Evolutionary conservation across 2,797 vertebrate genomes (phyloP).

Genomic region (Hozukius guyotensis): DNA sequence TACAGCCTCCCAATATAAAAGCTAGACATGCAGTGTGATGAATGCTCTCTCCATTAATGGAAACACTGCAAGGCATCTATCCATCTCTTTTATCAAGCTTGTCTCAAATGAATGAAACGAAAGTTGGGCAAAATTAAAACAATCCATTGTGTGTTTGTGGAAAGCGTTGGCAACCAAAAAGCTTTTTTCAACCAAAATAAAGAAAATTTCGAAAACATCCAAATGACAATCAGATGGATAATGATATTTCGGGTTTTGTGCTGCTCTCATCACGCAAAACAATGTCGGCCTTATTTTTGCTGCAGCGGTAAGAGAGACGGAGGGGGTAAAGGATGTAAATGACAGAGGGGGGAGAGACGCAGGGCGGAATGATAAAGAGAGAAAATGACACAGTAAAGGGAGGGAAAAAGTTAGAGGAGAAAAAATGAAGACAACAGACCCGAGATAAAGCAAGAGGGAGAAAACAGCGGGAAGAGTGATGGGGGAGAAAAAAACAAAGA

Average conservation of each 20-base stretch:
- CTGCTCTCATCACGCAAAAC: slow-evolving; percentile 55
- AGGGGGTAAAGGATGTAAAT: slow-evolving; percentile 50
- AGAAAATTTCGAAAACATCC: slow-evolving; percentile 53
- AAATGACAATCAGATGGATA: slow-evolving; percentile 64
- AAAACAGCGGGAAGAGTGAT: slow-evolving; percentile 57
- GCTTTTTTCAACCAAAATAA: slow-evolving; percentile 31
- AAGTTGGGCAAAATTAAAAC: slow-evolving; percentile 84
- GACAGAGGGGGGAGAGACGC: slow-evolving; percentile 30
- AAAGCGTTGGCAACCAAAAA: slow-evolving; percentile 40
- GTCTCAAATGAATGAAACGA: slow-evolving; percentile 82
- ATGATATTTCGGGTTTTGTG: slow-evolving; percentile 68
- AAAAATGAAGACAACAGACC: slow-evolving; percentile 40
- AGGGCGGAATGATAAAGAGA: slow-evolving; percentile 49
- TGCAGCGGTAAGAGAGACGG: slow-evolving; percentile 24
- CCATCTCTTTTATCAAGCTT: slow-evolving; percentile 84
- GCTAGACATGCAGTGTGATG: slow-evolving; percentile 81
- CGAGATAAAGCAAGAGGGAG: slow-evolving; percentile 48
- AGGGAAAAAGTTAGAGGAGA: slow-evolving; percentile 25
- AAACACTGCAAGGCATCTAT: slow-evolving; percentile 84
- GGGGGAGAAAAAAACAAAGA: slow-evolving; percentile 35
- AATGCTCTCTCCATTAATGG: slow-evolving; percentile 84
- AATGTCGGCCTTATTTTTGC: slow-evolving; percentile 63
- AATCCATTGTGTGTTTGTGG: slow-evolving; percentile 76
- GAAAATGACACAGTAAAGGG: slow-evolving; percentile 51
- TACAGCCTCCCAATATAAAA: slow-evolving; percentile 80